phyloP scores from a whole-genome alignment of 2,113 vertebrate genomes.

The Colinus virginianus region DNA sequence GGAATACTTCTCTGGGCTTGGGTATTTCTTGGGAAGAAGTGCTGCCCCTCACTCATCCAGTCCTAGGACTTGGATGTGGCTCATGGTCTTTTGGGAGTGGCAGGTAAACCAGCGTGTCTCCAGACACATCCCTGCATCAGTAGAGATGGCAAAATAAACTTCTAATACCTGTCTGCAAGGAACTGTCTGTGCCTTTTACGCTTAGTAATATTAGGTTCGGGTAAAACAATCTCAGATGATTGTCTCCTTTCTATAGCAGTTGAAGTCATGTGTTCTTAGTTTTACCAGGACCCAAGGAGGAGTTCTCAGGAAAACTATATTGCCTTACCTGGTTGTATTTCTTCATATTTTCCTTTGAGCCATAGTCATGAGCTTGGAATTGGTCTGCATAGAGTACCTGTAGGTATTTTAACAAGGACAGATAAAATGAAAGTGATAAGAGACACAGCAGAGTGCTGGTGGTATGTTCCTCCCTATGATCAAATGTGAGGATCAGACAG shows the following conservation, averaged over 20 bases:
- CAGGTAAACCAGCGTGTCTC: neutral
- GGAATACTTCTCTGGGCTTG: neutral
- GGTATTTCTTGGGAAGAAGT: neutral
- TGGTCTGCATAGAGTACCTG: neutral
- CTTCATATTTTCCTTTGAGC: constrained; percentile 41
- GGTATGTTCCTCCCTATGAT: neutral
- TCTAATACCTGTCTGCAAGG: neutral
- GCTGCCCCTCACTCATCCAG: neutral
- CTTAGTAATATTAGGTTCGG: neutral
- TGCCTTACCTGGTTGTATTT: constrained; percentile 61
- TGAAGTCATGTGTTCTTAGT: neutral
- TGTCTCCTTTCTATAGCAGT: neutral
- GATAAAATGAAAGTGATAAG: neutral
- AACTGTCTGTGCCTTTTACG: neutral
- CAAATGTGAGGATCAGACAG: neutral
- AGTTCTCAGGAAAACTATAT: neutral
- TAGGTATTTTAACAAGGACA: neutral
- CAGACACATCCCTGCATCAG: neutral
- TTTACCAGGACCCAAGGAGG: neutral
- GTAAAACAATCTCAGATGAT: neutral
- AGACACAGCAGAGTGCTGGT: neutral
- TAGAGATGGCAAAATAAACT: neutral
- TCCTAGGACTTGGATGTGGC: neutral
- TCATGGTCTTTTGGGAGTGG: neutral
- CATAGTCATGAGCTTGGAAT: constrained; percentile 50